Evolutionary conservation across 2,888 invertebrate genomes (phyloP).

Genomic region (Leucophenga montana): DNA sequence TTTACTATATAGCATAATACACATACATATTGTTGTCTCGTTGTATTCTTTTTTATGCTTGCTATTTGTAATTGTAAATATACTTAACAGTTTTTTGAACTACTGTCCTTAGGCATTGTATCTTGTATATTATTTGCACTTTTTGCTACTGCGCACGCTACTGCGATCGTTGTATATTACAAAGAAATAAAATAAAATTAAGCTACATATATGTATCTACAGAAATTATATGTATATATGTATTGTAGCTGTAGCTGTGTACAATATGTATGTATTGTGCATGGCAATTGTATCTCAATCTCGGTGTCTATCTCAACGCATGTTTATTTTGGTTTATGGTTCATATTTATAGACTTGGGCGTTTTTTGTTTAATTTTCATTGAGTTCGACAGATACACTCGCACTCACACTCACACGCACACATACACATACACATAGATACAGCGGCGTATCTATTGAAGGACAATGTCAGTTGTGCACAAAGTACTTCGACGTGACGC

Average conservation of each 20-base stretch:
- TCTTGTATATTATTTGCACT: conserved; percentile 27
- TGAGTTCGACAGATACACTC: no score
- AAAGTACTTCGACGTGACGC: background rate
- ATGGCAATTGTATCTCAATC: background rate
- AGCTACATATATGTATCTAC: background rate
- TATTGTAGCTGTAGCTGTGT: no score
- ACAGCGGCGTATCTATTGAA: background rate
- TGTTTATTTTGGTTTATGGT: conserved; percentile 23
- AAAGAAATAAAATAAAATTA: background rate
- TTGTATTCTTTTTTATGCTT: background rate
- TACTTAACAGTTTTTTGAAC: conserved; percentile 65
- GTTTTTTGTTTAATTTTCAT: conserved; percentile 26
- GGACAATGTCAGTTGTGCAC: conserved; percentile 18
- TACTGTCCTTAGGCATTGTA: conserved; percentile 62
- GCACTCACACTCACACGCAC: no score
- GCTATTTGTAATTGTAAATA: conserved; percentile 34
- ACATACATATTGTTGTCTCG: background rate
- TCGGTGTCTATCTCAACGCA: background rate
- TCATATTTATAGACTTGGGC: conserved; percentile 17
- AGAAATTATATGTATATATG: background rate
- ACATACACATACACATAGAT: no score
- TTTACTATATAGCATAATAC: background rate
- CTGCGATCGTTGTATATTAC: background rate
- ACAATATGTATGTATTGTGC: background rate
- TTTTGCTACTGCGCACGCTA: background rate